These are phyloP conservation scores for Stigmatopora argus DNA, from an alignment of 2,113 vertebrate species.

Conservation along the genomic window DNA sequence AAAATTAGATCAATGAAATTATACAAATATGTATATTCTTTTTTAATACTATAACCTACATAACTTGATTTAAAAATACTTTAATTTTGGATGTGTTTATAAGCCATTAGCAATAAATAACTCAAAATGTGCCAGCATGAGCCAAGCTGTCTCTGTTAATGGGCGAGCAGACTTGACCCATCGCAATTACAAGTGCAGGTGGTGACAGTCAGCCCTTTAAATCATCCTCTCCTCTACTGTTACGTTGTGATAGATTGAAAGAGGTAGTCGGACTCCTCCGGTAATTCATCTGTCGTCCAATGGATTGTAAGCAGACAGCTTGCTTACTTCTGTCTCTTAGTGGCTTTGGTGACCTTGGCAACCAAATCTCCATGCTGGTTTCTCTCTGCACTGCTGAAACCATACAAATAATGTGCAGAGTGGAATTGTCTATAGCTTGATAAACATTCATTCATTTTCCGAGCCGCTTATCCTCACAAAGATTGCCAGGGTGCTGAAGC, in stretches of 20 bases:
- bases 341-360: constrained; percentile 43
- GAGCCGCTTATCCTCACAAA: too few relatives aligned
- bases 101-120: too few relatives aligned
- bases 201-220: constrained; percentile 48
- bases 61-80: too few relatives aligned
- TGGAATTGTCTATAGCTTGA: not conserved
- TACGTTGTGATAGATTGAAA: constrained; percentile 39
- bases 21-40: too few relatives aligned
- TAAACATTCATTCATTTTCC: too few relatives aligned
- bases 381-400: constrained; percentile 25
- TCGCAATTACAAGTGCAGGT: constrained; percentile 26
- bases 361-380: constrained; percentile 27
- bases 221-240: constrained; percentile 31
- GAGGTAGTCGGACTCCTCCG: constrained; percentile 28
- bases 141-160: constrained; percentile 13
- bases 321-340: constrained; percentile 34
- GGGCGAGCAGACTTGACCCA: constrained; percentile 20
- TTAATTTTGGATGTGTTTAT: not conserved
- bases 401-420: not conserved
- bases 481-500: too few relatives aligned
- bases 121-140: not conserved
- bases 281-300: constrained; percentile 52
- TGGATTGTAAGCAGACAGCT: constrained; percentile 48
- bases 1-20: too few relatives aligned
- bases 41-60: too few relatives aligned